Percentiles rank a stretch among this genome's conserved stretches.
Evolutionary conservation across 2,888 invertebrate genomes (phyloP).

Genomic region (Pristionchus mayeri): DNA sequence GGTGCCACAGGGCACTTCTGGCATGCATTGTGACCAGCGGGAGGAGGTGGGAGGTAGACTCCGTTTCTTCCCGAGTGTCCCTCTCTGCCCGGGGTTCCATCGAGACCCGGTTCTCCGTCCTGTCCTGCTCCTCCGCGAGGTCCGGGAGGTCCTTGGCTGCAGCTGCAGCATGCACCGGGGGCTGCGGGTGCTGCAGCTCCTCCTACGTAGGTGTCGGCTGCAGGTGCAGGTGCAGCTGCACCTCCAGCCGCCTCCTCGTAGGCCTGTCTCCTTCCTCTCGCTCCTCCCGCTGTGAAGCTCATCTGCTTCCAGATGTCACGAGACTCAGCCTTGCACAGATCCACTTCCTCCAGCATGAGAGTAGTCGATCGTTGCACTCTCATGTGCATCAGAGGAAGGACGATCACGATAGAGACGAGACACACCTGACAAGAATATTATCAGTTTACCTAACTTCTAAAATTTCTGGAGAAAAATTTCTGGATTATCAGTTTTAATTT

Average conservation of each 20-base stretch:
- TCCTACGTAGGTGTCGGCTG: slow-evolving; percentile 29
- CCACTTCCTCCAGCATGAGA: slow-evolving; percentile 69
- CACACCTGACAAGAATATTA: too few relatives aligned
- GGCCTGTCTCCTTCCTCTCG: slow-evolving; percentile 53
- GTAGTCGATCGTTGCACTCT: slow-evolving; percentile 69
- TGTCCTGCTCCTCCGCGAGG: slow-evolving; percentile 67
- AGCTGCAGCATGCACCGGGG: slow-evolving; percentile 72
- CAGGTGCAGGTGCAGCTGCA: background rate
- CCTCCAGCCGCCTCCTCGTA: slow-evolving; percentile 23
- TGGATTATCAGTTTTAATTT: too few relatives aligned
- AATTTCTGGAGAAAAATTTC: too few relatives aligned
- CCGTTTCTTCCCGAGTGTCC: slow-evolving; percentile 60
- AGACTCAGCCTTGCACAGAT: slow-evolving; percentile 72
- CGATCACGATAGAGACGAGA: slow-evolving; percentile 68
- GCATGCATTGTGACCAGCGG: slow-evolving; percentile 63
- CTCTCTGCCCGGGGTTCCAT: slow-evolving; percentile 61
- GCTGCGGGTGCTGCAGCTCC: slow-evolving; percentile 35
- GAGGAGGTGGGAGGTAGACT: slow-evolving; percentile 67
- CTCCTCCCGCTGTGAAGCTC: slow-evolving; percentile 57
- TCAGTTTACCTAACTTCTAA: too few relatives aligned
- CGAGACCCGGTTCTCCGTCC: slow-evolving; percentile 61
- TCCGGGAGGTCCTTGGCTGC: slow-evolving; percentile 72
- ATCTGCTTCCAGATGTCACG: slow-evolving; percentile 75
- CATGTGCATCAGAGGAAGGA: slow-evolving; percentile 70
- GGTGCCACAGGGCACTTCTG: slow-evolving; percentile 70